Evolutionary conservation across 1,140 invertebrate species (phyloP).

Genomic region (Macrobrachium nipponense): DNA sequence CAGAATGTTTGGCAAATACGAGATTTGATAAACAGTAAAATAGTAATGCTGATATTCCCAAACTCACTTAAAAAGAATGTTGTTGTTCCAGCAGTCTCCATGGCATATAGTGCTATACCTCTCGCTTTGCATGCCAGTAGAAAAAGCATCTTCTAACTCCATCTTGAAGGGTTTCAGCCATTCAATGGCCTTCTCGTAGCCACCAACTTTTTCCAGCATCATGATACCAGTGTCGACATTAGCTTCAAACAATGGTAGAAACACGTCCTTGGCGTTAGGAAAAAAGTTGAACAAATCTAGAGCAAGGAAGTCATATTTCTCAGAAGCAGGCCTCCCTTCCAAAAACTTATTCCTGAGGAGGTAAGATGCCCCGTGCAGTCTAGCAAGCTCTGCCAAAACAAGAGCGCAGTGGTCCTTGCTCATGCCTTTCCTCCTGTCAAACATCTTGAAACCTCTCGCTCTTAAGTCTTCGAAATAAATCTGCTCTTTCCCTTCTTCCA

Average conservation of each 20-base stretch:
- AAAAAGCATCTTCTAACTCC: too few relatives aligned
- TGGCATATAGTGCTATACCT: conserved; percentile 14
- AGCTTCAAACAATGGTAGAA: not conserved
- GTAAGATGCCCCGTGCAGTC: conserved; percentile 41
- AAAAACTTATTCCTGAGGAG: conserved; percentile 5
- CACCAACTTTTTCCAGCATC: conserved; percentile 26
- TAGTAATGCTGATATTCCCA: too few relatives aligned
- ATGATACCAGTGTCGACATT: not conserved
- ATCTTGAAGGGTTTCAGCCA: conserved; percentile 5
- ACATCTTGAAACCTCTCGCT: conserved; percentile 14
- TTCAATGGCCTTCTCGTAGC: conserved; percentile 15
- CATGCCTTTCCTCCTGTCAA: conserved; percentile 31
- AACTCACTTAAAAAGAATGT: conserved; percentile 39
- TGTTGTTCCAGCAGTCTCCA: conserved; percentile 45
- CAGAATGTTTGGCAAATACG: too few relatives aligned
- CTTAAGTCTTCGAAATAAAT: conserved; percentile 39
- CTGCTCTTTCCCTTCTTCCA: not conserved
- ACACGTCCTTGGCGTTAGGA: not conserved
- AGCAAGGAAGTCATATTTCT: conserved; percentile 5
- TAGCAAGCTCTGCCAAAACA: conserved; percentile 35
- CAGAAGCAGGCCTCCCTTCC: not conserved
- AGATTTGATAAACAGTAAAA: too few relatives aligned
- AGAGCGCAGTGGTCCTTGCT: conserved; percentile 11
- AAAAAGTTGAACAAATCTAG: conserved; percentile 39
- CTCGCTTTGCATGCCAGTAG: not conserved